phyloP scores from a whole-genome alignment of 2,797 vertebrate genomes.

The Hipposideros larvatus region DNA sequence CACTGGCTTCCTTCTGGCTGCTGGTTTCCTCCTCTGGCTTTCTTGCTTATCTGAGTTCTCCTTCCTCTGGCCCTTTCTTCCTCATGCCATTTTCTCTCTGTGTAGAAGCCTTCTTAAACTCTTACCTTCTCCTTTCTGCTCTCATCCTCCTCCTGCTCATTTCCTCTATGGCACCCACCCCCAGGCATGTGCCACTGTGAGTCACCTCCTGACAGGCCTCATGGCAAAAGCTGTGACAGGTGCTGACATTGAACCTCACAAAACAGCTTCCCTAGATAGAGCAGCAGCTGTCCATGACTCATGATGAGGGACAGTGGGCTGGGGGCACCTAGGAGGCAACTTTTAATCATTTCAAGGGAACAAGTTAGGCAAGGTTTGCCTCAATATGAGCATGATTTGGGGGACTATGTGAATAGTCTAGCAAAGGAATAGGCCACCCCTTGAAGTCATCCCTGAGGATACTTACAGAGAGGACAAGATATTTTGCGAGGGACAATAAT shows the following conservation, averaged over 20 bases:
- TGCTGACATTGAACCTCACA: constrained; percentile 8
- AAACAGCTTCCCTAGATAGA: neutral
- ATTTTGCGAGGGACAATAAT: neutral
- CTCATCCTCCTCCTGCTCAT: neutral
- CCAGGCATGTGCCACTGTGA: neutral
- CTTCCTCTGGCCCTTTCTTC: neutral
- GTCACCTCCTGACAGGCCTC: neutral
- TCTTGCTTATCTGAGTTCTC: neutral
- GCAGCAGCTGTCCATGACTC: fast-evolving
- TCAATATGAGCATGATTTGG: neutral
- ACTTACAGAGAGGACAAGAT: neutral
- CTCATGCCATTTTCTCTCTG: neutral
- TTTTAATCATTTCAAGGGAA: neutral
- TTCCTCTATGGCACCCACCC: neutral
- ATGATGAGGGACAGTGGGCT: neutral
- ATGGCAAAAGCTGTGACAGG: neutral
- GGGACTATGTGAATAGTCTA: neutral
- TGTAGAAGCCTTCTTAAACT: neutral
- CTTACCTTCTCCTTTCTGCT: neutral
- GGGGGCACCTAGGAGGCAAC: neutral
- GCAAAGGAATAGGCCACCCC: neutral
- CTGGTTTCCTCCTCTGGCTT: fast-evolving
- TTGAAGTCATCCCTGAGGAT: neutral
- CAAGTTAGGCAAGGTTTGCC: neutral
- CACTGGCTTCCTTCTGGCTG: fast-evolving